phyloP scores from a whole-genome alignment of 2,113 vertebrate genomes.

The Sterrhoptilus dennistouni region DNA sequence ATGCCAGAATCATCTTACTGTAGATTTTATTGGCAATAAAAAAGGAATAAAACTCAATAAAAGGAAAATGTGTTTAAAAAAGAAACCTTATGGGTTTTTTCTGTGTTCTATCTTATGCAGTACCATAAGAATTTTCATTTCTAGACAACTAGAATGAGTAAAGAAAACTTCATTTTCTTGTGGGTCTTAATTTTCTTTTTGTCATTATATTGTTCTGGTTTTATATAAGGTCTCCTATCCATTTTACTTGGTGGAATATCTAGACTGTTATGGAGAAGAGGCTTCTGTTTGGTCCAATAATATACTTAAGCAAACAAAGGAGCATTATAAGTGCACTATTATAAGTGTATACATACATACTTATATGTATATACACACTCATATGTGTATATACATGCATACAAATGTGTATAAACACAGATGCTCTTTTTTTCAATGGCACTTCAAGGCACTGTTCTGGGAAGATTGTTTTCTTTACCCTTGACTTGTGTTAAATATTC shows the following conservation, averaged over 20 bases:
- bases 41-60: slow-evolving; percentile 37
- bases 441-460: neutral
- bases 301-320: neutral
- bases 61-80: slow-evolving; percentile 11
- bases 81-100: neutral
- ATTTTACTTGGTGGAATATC: neutral
- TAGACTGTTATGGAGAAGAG: neutral
- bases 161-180: neutral
- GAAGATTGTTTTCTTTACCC: slow-evolving; percentile 61
- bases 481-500: slow-evolving; percentile 73
- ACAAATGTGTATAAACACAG: neutral
- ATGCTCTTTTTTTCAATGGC: neutral
- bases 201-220: neutral
- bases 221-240: neutral
- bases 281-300: neutral
- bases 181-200: neutral
- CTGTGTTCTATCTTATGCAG: neutral
- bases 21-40: slow-evolving; percentile 36
- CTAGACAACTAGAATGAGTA: neutral
- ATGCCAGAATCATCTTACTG: neutral
- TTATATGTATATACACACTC: too few relatives aligned
- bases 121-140: neutral
- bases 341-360: neutral
- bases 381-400: fast-evolving
- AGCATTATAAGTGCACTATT: neutral